phyloP scores from a whole-genome alignment of 2,888 invertebrate species.

The Heteromurus nitidus region DNA sequence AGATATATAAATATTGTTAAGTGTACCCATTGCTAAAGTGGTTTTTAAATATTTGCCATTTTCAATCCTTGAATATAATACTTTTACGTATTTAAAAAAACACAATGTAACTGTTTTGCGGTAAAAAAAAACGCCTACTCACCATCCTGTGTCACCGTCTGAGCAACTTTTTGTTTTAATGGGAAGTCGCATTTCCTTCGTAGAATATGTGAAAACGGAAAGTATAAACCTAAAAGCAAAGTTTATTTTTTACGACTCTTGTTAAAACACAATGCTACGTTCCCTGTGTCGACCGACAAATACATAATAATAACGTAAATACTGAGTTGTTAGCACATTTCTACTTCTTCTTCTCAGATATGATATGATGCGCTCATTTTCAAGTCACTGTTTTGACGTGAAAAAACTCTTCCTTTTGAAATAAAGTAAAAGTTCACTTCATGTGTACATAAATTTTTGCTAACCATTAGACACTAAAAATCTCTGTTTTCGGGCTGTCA shows the following conservation, averaged over 20 bases:
- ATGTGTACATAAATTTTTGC: no score
- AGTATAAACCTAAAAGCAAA: slow-evolving; percentile 18
- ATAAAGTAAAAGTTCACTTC: no score
- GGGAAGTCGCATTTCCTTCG: slow-evolving; percentile 22
- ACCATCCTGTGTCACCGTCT: not conserved
- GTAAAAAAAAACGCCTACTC: no score
- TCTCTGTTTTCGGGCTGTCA: no score
- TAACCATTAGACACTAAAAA: no score
- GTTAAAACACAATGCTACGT: slow-evolving; percentile 1
- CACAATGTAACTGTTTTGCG: not conserved
- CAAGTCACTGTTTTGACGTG: not conserved
- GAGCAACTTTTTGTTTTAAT: slow-evolving; percentile 19
- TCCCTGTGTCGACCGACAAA: slow-evolving; percentile 1
- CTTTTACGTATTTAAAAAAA: no score
- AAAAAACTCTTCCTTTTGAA: no score
- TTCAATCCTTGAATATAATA: not conserved
- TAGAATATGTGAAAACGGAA: slow-evolving; percentile 40
- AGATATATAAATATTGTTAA: no score
- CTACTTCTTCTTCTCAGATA: not conserved
- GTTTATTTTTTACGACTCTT: slow-evolving; percentile 10
- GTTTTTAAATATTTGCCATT: no score
- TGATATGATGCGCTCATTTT: slow-evolving; percentile 1
- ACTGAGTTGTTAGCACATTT: slow-evolving; percentile 3
- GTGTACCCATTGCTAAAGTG: no score
- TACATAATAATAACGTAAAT: not conserved